Percentiles rank a stretch among this genome's conserved stretches.
Conservation (phyloP, 1,140 invertebrate genomes). For the Nasonia vitripennis region DNA sequence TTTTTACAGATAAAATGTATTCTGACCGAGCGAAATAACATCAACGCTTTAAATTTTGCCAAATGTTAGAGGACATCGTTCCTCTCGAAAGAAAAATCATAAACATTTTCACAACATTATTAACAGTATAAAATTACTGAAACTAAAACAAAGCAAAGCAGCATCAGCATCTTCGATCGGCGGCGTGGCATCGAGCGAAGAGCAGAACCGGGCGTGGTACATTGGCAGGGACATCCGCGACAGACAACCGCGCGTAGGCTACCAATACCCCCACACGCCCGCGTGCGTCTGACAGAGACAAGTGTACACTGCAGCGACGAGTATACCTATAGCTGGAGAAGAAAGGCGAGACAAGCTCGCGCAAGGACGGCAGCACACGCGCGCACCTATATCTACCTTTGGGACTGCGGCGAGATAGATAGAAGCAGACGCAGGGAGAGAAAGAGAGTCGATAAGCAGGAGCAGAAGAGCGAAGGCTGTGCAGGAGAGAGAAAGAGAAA, state of each 20-base stretch:
- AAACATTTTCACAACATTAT: neutral
- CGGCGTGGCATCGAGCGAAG: neutral
- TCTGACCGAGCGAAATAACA: no score
- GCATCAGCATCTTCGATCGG: neutral
- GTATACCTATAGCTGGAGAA: neutral
- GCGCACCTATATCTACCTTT: neutral
- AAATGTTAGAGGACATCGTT: no score
- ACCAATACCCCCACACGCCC: neutral
- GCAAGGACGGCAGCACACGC: neutral
- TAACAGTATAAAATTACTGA: neutral
- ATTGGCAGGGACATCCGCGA: slow-evolving; percentile 7
- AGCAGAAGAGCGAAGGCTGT: slow-evolving; percentile 54
- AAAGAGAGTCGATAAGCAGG: slow-evolving; percentile 57
- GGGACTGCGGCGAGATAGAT: neutral
- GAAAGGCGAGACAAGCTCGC: neutral
- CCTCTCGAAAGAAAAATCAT: no score
- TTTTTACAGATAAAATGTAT: no score
- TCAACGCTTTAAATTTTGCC: no score
- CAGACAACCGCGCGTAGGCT: neutral
- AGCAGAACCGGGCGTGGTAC: slow-evolving; percentile 39
- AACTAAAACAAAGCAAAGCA: neutral
- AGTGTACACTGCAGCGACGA: neutral
- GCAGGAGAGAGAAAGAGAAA: slow-evolving; percentile 29
- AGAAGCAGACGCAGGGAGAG: neutral
- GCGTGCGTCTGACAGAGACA: neutral